Evolutionary conservation across 1,140 invertebrate genomes (phyloP).

Genomic region (Heliothis subflexa): DNA sequence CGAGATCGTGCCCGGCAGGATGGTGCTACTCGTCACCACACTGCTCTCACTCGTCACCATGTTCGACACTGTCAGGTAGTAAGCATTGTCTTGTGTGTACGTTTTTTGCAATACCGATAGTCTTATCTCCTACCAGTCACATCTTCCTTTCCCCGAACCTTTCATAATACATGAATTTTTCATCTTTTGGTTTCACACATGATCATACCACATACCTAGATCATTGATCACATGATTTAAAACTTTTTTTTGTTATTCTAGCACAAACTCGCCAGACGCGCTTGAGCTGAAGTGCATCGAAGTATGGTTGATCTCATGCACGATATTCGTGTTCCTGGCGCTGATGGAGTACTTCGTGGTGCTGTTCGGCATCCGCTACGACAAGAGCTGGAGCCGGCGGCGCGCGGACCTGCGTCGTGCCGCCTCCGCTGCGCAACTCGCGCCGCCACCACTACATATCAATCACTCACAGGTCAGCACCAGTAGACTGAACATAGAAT

Average conservation of each 20-base stretch:
- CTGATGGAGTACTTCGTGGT: slow-evolving; percentile 91
- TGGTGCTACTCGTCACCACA: slow-evolving; percentile 88
- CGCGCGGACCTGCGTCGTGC: slow-evolving; percentile 81
- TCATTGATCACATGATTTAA: too few relatives aligned
- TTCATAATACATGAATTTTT: too few relatives aligned
- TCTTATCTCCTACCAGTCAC: too few relatives aligned
- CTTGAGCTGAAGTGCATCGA: slow-evolving; percentile 90
- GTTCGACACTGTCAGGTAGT: slow-evolving; percentile 88
- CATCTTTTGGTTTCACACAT: not conserved
- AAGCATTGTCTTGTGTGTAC: too few relatives aligned
- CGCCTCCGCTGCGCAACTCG: slow-evolving; percentile 75
- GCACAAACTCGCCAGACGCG: slow-evolving; percentile 88
- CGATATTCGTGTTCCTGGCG: slow-evolving; percentile 90
- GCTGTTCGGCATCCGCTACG: slow-evolving; percentile 88
- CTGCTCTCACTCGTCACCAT: slow-evolving; percentile 88
- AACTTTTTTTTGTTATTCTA: too few relatives aligned
- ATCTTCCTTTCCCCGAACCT: too few relatives aligned
- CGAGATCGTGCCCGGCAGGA: slow-evolving; percentile 88
- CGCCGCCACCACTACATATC: slow-evolving; percentile 75
- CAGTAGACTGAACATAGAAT: not conserved
- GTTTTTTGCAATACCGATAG: too few relatives aligned
- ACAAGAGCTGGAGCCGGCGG: slow-evolving; percentile 87
- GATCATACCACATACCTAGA: not conserved
- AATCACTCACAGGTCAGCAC: slow-evolving; percentile 79
- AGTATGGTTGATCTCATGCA: slow-evolving; percentile 91